A percentile compares a stretch with the other conserved stretches of the same genome.
phyloP scores from a whole-genome alignment of 2,113 vertebrate genomes.

The Acrocephalus kingi region DNA sequence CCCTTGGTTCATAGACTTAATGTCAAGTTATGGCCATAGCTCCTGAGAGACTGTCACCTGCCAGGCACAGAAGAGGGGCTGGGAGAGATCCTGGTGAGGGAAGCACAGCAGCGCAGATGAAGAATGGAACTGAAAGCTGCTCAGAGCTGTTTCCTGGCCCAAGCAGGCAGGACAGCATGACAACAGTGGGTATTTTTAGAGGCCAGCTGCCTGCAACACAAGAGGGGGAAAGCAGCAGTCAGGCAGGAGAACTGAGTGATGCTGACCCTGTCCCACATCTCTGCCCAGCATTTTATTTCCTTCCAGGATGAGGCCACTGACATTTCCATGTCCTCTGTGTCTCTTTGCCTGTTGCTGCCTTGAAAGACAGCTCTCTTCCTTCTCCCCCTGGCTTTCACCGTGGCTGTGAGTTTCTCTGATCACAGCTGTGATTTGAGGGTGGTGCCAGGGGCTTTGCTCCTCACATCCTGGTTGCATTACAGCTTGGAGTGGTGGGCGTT shows the following conservation, averaged over 20 bases:
- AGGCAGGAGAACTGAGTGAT: background rate
- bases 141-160: conserved; percentile 24
- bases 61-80: background rate
- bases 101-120: background rate
- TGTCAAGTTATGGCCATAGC: background rate
- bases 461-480: background rate
- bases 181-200: conserved; percentile 61
- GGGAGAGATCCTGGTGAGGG: background rate
- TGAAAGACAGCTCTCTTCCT: background rate
- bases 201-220: conserved; percentile 51
- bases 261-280: background rate
- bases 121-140: background rate
- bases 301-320: background rate
- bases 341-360: background rate
- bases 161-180: background rate
- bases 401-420: background rate
- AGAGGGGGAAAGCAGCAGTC: conserved; percentile 9
- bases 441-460: background rate
- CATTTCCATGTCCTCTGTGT: background rate
- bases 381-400: background rate
- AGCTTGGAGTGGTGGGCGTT: background rate
- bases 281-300: background rate
- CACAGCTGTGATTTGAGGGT: background rate
- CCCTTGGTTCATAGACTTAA: fast-evolving
- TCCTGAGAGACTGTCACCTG: background rate